phyloP scores from a whole-genome alignment of 2,113 vertebrate genomes.

The Prolemur simus region DNA sequence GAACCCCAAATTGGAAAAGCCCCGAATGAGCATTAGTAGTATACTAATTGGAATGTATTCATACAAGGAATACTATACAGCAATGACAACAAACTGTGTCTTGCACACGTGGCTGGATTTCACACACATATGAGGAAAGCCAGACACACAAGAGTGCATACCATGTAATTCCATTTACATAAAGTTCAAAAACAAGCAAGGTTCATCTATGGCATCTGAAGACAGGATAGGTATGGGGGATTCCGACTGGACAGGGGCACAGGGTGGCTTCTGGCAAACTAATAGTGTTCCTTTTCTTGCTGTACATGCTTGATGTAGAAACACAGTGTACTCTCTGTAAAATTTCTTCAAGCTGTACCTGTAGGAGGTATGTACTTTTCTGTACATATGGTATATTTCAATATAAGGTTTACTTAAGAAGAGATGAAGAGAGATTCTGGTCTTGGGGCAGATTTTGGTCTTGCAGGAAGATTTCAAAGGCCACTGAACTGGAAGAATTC shows the following conservation, averaged over 20 bases:
- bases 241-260: too few relatives aligned
- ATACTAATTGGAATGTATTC: neutral
- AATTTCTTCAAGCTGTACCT: neutral
- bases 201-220: neutral
- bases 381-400: neutral
- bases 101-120: neutral
- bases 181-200: neutral
- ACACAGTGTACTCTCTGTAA: neutral
- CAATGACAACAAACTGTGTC: neutral
- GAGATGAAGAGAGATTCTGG: neutral
- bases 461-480: neutral
- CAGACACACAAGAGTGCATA: neutral
- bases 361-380: neutral
- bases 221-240: fast-evolving
- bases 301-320: neutral
- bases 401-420: neutral
- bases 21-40: neutral
- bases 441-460: neutral
- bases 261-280: neutral
- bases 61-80: neutral
- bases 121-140: neutral
- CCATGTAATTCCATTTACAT: neutral
- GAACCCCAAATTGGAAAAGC: neutral
- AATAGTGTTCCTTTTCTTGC: neutral
- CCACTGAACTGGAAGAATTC: neutral